phyloP scores from a whole-genome alignment of 2,113 vertebrate genomes.

The Stictonetta naevosa region DNA sequence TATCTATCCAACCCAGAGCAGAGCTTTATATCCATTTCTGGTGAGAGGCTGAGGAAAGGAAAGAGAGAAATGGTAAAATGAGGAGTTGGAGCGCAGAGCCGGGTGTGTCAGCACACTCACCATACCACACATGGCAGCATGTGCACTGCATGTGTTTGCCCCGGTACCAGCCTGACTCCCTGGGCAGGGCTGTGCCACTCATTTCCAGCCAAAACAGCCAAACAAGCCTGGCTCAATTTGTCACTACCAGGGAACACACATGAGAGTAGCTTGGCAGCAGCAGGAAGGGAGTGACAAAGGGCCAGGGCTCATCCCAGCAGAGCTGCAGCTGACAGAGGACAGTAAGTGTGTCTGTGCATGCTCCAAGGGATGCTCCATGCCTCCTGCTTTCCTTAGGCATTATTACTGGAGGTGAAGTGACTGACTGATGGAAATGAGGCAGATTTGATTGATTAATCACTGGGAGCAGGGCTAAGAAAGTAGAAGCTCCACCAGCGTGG shows the following conservation, averaged over 20 bases:
- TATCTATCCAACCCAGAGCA: background rate
- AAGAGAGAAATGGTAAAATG: background rate
- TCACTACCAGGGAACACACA: background rate
- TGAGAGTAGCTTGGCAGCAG: background rate
- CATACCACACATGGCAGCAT: rapidly evolving
- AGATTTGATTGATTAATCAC: background rate
- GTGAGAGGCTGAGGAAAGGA: background rate
- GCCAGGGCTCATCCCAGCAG: background rate
- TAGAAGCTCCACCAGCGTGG: background rate
- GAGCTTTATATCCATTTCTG: background rate
- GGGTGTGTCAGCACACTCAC: rapidly evolving
- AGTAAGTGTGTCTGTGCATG: rapidly evolving
- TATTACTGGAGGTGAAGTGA: background rate
- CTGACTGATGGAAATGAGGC: background rate
- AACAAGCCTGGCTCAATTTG: background rate
- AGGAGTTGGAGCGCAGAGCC: background rate
- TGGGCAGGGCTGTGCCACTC: background rate
- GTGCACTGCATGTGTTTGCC: background rate
- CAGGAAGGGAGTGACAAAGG: background rate
- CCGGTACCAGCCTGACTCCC: background rate
- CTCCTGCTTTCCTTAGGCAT: background rate
- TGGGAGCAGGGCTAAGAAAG: background rate
- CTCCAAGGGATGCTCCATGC: background rate
- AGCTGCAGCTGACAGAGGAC: background rate
- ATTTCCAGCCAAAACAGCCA: rapidly evolving